phyloP scores from a whole-genome alignment of 35 echinoderm and acorn worm species.

The Diadema setosum region DNA sequence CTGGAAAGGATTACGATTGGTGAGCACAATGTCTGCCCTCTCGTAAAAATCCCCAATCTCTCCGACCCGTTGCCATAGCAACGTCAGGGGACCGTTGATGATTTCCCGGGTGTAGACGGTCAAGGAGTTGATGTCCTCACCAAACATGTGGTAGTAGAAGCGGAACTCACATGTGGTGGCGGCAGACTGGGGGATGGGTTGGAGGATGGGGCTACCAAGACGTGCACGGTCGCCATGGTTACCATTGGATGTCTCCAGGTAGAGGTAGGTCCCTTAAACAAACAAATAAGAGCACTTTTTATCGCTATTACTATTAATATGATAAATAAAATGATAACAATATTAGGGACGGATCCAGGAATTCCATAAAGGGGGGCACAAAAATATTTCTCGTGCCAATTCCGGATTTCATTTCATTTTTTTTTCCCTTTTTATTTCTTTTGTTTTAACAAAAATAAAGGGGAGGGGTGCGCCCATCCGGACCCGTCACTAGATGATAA shows the following conservation, averaged over 20 bases:
- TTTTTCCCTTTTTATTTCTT: too few relatives aligned
- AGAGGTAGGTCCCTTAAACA: slow-evolving; percentile 46
- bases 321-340: too few relatives aligned
- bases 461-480: too few relatives aligned
- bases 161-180: slow-evolving; percentile 28
- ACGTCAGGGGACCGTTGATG: slow-evolving; percentile 68
- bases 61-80: slow-evolving; percentile 51
- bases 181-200: neutral
- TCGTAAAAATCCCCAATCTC: slow-evolving; percentile 86
- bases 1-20: slow-evolving; percentile 68
- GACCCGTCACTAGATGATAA: too few relatives aligned
- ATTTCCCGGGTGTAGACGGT: slow-evolving; percentile 74
- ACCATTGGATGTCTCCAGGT: slow-evolving; percentile 69
- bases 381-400: too few relatives aligned
- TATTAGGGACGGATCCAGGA: too few relatives aligned
- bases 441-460: too few relatives aligned
- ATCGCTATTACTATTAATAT: too few relatives aligned
- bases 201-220: slow-evolving; percentile 63
- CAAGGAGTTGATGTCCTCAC: slow-evolving; percentile 66
- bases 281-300: neutral
- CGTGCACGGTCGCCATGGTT: slow-evolving; percentile 51
- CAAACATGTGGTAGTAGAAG: slow-evolving; percentile 96
- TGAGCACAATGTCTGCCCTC: slow-evolving; percentile 50
- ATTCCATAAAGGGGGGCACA: too few relatives aligned
- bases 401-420: too few relatives aligned